These are phyloP conservation scores for mouse (Mus musculus) DNA, from an alignment of 2,113 vertebrate genomes.

Conservation along the genomic window GRCm39 chr1:110641501-110642000, in stretches of 20 bases:
- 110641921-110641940: conserved; percentile 37
- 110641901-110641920: conserved; percentile 67
- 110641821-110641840: neutral
- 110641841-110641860: neutral
- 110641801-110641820: neutral
- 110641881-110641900: conserved; percentile 71
- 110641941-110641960: conserved; percentile 34
- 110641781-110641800: neutral
- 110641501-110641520: neutral
- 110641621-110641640: neutral
- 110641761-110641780: neutral
- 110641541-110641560: neutral
- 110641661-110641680: neutral
- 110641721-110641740: neutral
- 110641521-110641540: neutral
- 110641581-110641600: neutral
- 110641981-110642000: conserved; percentile 34
- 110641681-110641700: neutral
- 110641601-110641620: neutral
- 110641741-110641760: neutral
- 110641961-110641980: conserved; percentile 34
- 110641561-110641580: neutral
- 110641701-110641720: neutral
- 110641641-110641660: neutral
- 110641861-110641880: conserved; percentile 2